phyloP scores from a whole-genome alignment of 2,797 vertebrate species.

The Tachyglossus aculeatus region DNA sequence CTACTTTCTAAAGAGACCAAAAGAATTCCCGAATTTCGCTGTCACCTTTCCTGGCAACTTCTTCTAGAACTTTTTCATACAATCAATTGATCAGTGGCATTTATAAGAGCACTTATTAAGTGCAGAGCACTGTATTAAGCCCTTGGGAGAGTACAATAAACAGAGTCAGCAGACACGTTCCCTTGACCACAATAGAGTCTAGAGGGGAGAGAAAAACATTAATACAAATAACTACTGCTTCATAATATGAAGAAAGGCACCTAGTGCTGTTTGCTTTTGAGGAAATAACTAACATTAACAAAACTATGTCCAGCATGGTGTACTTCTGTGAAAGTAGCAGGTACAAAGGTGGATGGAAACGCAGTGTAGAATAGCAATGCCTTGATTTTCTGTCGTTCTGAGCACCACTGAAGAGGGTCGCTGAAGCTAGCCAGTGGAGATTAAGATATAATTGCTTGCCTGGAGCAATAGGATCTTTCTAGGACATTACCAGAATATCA shows the following conservation, averaged over 20 bases:
- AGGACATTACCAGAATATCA: constrained; percentile 66
- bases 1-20: background rate
- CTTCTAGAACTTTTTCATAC: background rate
- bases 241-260: background rate
- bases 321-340: constrained; percentile 39
- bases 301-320: constrained; percentile 36
- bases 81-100: background rate
- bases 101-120: background rate
- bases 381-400: constrained; percentile 70
- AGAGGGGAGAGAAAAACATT: background rate
- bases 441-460: constrained; percentile 78
- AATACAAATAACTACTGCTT: background rate
- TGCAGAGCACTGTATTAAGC: background rate
- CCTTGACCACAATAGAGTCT: background rate
- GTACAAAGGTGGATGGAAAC: constrained; percentile 49
- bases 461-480: constrained; percentile 70
- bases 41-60: background rate
- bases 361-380: constrained; percentile 71
- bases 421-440: constrained; percentile 69
- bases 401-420: constrained; percentile 65
- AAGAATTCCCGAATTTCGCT: too few relatives aligned
- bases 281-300: constrained; percentile 50
- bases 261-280: constrained; percentile 51
- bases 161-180: background rate
- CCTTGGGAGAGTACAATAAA: background rate